phyloP scores from a whole-genome alignment of 2,797 vertebrate species.

The Heliangelus exortis region DNA sequence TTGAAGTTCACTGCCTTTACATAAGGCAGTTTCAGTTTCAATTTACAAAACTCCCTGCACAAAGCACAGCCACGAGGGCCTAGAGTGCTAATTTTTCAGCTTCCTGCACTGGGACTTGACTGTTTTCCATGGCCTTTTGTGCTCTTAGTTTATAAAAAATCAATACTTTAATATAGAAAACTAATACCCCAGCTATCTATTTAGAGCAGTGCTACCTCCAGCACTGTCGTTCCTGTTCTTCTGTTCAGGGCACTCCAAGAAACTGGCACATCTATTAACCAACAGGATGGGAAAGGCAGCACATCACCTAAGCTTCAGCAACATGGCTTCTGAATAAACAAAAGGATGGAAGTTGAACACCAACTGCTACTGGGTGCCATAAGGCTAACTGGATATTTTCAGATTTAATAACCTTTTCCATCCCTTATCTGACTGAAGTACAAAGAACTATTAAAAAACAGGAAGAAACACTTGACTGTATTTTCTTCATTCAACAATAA shows the following conservation, averaged over 20 bases:
- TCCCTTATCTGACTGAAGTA: not conserved
- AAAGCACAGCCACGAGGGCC: slow-evolving; percentile 17
- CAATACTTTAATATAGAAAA: slow-evolving; percentile 80
- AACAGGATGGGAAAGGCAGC: not conserved
- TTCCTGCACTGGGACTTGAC: slow-evolving; percentile 64
- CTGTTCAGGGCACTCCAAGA: slow-evolving; percentile 7
- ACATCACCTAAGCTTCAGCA: not conserved
- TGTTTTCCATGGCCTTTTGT: slow-evolving; percentile 76
- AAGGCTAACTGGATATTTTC: not conserved
- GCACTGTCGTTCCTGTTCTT: not conserved
- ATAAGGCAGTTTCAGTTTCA: slow-evolving; percentile 35
- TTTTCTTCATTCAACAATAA: not conserved
- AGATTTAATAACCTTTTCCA: not conserved
- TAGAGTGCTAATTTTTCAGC: slow-evolving; percentile 66
- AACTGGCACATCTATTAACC: not conserved
- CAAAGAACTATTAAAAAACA: not conserved
- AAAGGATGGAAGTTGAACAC: not conserved
- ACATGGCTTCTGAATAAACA: not conserved
- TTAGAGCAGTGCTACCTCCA: slow-evolving; percentile 62
- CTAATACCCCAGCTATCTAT: slow-evolving; percentile 66
- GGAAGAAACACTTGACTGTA: not conserved
- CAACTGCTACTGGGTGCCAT: not conserved
- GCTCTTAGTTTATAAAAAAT: slow-evolving; percentile 79
- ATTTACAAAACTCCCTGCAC: not conserved
- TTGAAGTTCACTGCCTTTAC: slow-evolving; percentile 25